Percentiles rank a stretch among this genome's conserved stretches.
phyloP scores from a whole-genome alignment of 2,888 invertebrate genomes.

The Lasioglossum oenotherae region DNA sequence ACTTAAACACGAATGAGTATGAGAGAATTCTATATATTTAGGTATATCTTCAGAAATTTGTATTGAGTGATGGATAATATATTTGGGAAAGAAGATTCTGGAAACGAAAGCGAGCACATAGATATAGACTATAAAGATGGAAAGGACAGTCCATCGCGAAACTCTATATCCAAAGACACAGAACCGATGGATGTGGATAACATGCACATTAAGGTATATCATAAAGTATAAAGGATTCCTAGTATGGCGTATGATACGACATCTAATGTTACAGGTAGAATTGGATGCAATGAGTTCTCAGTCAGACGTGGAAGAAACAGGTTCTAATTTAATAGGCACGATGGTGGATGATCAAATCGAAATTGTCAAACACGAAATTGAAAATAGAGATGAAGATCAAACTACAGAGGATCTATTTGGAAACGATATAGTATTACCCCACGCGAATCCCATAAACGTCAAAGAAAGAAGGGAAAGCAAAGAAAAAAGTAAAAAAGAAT shows the following conservation, averaged over 20 bases:
- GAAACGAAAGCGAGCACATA: constrained; percentile 74
- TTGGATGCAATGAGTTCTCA: constrained; percentile 71
- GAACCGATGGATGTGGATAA: constrained; percentile 69
- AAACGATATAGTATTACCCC: constrained; percentile 77
- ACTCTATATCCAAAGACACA: constrained; percentile 58
- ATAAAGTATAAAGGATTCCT: neutral
- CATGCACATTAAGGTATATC: constrained; percentile 67
- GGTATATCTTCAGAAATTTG: neutral
- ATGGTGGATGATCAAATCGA: constrained; percentile 64
- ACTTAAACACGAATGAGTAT: neutral
- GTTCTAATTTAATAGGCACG: constrained; percentile 43
- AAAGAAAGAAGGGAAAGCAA: constrained; percentile 86
- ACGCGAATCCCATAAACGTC: constrained; percentile 62
- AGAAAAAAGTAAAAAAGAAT: constrained; percentile 91
- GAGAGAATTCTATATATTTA: neutral
- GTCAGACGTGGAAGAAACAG: constrained; percentile 69
- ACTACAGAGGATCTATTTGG: constrained; percentile 76
- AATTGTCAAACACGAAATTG: constrained; percentile 73
- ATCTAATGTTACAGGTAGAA: constrained; percentile 62
- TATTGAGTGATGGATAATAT: constrained; percentile 76
- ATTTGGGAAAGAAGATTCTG: constrained; percentile 80
- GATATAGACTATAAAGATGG: constrained; percentile 69
- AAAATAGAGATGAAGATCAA: constrained; percentile 64
- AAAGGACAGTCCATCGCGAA: constrained; percentile 53
- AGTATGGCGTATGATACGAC: neutral